phyloP scores from a whole-genome alignment of 2,888 invertebrate genomes.

The Cotesia congregata region DNA sequence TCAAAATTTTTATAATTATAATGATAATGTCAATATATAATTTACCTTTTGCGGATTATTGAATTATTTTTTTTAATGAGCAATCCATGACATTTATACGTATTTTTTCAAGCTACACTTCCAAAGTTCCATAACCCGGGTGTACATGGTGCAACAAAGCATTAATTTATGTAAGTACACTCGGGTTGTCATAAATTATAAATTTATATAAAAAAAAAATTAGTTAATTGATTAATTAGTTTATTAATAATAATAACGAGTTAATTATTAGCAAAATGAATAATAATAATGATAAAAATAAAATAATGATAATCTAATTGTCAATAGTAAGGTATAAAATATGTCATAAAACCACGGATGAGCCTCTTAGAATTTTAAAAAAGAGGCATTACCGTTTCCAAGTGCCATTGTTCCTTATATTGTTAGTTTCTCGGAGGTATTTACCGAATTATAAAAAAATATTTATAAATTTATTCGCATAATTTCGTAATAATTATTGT shows the following conservation, averaged over 20 bases:
- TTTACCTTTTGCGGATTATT: background rate
- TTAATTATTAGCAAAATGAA: background rate
- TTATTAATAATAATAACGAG: background rate
- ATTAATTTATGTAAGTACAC: background rate
- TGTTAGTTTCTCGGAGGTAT: conserved; percentile 36
- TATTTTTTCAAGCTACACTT: conserved; percentile 18
- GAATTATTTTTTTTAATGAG: conserved; percentile 12
- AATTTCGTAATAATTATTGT: background rate
- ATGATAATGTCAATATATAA: background rate
- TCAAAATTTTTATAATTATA: conserved; percentile 30
- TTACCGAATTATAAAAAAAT: conserved; percentile 37
- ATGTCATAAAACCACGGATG: conserved; percentile 6
- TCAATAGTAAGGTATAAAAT: conserved; percentile 15
- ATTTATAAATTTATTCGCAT: conserved; percentile 21
- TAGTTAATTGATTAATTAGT: conserved; percentile 7
- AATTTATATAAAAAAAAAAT: background rate
- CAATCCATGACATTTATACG: conserved; percentile 6
- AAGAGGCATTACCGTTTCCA: conserved; percentile 28
- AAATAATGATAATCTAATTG: background rate
- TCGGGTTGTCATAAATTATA: background rate
- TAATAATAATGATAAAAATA: background rate
- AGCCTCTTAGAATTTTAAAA: conserved; percentile 18
- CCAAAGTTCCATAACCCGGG: conserved; percentile 25
- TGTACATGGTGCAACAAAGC: conserved; percentile 25
- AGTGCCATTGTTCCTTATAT: conserved; percentile 45